phyloP scores from a whole-genome alignment of 2,888 invertebrate genomes.

The Tiliacea citrago region DNA sequence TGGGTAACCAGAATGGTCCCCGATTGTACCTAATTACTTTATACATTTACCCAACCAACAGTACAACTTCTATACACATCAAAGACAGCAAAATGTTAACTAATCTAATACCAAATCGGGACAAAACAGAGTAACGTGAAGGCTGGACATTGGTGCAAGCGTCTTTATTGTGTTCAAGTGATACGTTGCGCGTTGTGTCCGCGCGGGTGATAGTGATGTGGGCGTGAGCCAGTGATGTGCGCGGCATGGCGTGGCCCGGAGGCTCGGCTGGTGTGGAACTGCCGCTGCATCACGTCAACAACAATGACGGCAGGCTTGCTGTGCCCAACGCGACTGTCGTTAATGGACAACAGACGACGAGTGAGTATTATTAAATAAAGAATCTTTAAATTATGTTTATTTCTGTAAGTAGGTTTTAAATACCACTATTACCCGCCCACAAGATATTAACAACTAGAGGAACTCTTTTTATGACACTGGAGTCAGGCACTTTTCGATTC shows the following conservation, averaged over 20 bases:
- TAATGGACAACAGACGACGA: slow-evolving; percentile 70
- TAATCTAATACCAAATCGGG: slow-evolving; percentile 10
- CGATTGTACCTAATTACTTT: background rate
- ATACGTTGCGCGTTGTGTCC: slow-evolving; percentile 41
- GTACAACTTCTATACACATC: slow-evolving; percentile 20
- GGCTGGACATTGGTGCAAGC: slow-evolving; percentile 65
- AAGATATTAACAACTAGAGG: too few species aligned
- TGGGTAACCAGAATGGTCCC: too few species aligned
- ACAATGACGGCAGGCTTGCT: slow-evolving; percentile 60
- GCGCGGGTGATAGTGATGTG: slow-evolving; percentile 48
- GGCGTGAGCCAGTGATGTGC: slow-evolving; percentile 70
- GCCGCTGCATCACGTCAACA: slow-evolving; percentile 72
- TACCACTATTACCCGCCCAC: too few species aligned
- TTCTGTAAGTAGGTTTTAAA: too few species aligned
- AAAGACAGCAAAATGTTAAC: slow-evolving; percentile 6
- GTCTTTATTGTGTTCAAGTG: slow-evolving; percentile 62
- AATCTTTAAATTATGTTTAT: too few species aligned
- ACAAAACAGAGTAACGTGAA: slow-evolving; percentile 50
- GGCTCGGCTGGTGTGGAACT: slow-evolving; percentile 84
- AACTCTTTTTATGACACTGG: background rate
- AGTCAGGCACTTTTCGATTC: background rate
- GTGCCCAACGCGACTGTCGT: slow-evolving; percentile 71
- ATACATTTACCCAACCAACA: background rate
- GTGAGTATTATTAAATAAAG: slow-evolving; percentile 69
- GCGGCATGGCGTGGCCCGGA: slow-evolving; percentile 87